A percentile compares a stretch with the other conserved stretches of the same genome.
phyloP scores from a whole-genome alignment of 1,140 invertebrate species.

The Schlechtendalia chinensis region DNA sequence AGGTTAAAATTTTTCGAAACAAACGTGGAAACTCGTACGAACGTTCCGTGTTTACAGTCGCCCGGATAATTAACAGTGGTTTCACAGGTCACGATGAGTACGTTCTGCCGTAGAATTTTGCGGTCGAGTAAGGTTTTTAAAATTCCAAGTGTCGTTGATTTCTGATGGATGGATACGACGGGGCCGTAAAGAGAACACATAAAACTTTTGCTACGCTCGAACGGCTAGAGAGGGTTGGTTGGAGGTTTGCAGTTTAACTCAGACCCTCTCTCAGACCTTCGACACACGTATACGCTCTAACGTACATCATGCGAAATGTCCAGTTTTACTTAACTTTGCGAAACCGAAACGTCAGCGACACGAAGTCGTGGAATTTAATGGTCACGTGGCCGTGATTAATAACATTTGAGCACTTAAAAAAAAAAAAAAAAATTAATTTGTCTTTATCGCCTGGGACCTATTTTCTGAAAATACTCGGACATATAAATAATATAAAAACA shows the following conservation, averaged over 20 bases:
- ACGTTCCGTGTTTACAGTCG: too few species aligned
- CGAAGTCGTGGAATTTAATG: constrained; percentile 36
- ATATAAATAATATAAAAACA: constrained; percentile 26
- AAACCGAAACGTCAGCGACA: constrained; percentile 39
- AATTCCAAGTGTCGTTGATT: neutral
- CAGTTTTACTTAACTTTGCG: constrained; percentile 38
- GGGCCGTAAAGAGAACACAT: neutral
- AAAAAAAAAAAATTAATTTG: constrained; percentile 44
- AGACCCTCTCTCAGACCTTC: constrained; percentile 7
- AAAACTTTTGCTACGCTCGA: constrained; percentile 31
- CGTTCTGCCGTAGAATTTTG: neutral
- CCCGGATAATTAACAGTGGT: too few species aligned
- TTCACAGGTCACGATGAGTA: too few species aligned
- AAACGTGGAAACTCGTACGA: too few species aligned
- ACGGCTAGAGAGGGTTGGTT: neutral
- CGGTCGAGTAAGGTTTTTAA: constrained; percentile 11
- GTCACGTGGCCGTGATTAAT: constrained; percentile 43
- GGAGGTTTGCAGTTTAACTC: constrained; percentile 14
- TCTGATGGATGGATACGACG: constrained; percentile 24
- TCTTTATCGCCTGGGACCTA: constrained; percentile 26
- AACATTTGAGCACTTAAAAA: constrained; percentile 34
- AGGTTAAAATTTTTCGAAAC: too few species aligned
- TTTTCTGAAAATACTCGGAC: constrained; percentile 16
- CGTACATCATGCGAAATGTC: constrained; percentile 32
- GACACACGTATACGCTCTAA: neutral